Evolutionary conservation across 2,113 vertebrate genomes (phyloP), one percentile per base, ranked within the genome.

Genomic region (Pterocles burchelli): DNA sequence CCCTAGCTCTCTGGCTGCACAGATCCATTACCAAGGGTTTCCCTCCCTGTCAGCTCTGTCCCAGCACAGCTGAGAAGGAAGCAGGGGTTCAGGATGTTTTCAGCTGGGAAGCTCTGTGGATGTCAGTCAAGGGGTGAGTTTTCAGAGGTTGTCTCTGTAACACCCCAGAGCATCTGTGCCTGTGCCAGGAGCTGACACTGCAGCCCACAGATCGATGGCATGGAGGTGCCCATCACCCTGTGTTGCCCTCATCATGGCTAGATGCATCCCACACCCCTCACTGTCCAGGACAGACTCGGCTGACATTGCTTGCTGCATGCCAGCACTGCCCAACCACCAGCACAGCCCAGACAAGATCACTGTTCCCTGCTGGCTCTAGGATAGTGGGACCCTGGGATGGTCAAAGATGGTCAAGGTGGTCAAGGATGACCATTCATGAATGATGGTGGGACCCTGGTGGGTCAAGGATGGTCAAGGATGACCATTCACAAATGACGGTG

Each of bases 241-340:
- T 12, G 13, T 28, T 28, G 26, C 55, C 87, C 34, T 55, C 16
- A 34, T 24, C 10, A 2, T 11, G 16, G 29, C 36, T 3, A 4
- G 63, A 26, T n/a, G 45, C 4, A 8, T 62, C 59, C 45, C 3
- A 0, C 33, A 31, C 13, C 6, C 59, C 12, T 21, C 28, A 46
- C 41, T 1, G 0, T 6, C 22, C 2, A 3, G 75, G 34, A 34
- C 15, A 49, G 63, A 38, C 22, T 13, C 12, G 2, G 41, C 11
- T 26, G 26, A 59, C 20, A 22, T 2, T 5, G 49, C 28, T 57
- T 54, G 28, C 29, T 1, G 0, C 1, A 14, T 45, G 29, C 59
- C 11, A 3, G 46, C 3, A 2, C 48, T 38, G 59, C 19, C 22
- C 1, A 0, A 8, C 7, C 48, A 20, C 26, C 2, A 2, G 48